Percentiles rank a stretch among this genome's conserved stretches.
Conservation (phyloP, 2,888 invertebrate species). For the Suillia variegata region DNA sequence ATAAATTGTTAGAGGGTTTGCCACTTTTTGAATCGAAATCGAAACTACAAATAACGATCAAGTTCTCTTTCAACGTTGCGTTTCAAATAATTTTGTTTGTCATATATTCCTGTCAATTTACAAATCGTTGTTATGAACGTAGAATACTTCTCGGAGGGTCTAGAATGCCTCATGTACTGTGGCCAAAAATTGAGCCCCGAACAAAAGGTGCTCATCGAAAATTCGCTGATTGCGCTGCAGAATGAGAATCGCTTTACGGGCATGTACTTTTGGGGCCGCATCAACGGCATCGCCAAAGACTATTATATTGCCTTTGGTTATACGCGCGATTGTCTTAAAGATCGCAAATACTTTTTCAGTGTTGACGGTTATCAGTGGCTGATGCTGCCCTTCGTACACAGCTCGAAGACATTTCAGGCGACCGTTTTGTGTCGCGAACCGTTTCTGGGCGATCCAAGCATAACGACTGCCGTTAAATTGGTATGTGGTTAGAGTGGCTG, state of each 20-base stretch:
- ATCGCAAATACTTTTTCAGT: slow-evolving; percentile 80
- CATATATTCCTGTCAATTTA: neutral
- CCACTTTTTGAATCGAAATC: neutral
- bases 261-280: slow-evolving; percentile 86
- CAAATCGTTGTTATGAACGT: too few species aligned
- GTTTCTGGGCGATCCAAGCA: slow-evolving; percentile 54
- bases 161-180: slow-evolving; percentile 60
- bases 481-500: slow-evolving; percentile 43
- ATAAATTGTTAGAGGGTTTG: too few species aligned
- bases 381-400: slow-evolving; percentile 62
- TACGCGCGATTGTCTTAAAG: slow-evolving; percentile 72
- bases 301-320: slow-evolving; percentile 86
- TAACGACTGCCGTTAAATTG: slow-evolving; percentile 45
- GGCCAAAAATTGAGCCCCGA: slow-evolving; percentile 77
- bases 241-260: slow-evolving; percentile 83
- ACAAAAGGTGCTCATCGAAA: slow-evolving; percentile 73
- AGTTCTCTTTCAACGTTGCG: neutral
- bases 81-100: neutral
- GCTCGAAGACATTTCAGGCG: slow-evolving; percentile 58
- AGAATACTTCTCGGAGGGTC: slow-evolving; percentile 54
- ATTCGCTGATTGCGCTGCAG: slow-evolving; percentile 78
- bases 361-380: slow-evolving; percentile 74
- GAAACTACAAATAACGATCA: neutral
- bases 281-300: slow-evolving; percentile 76
- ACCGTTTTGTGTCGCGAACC: slow-evolving; percentile 48